Evolutionary conservation across 2,797 vertebrate genomes (phyloP), one percentile per base, ranked within the genome.

Genomic region (Chloroceryle amazona): DNA sequence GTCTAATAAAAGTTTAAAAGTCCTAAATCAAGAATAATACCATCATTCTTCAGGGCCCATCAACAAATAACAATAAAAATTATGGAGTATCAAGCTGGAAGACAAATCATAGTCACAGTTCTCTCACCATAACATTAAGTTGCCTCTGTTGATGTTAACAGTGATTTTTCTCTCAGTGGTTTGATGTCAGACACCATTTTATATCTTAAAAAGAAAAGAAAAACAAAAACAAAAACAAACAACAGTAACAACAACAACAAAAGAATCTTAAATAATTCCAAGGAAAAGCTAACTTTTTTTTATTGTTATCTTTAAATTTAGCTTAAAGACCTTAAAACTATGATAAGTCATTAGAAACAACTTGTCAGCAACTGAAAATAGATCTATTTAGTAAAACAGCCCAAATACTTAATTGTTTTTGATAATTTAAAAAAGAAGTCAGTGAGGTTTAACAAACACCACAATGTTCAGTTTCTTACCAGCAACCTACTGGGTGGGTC

Each of bases 301-400:
- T 61, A n/a, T 70, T 6, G 60, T 3, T 93, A 17, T 92, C 26
- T 49, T 95, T 81, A 94, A 91, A 20, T 90, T 81, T 89, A 93
- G 15, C 49, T 90, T 91, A 91, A 80, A 46, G 28, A 63, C 5
- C 9, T 61, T 44, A 51, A 37, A 58, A 81, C 35, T 90, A 31
- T 47, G 52, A 49, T 19, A 15, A 78, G 13, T 57, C 52, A 74
- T 93, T 92, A 88, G 31, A 81, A 93, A 37, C 3, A 88, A 61
- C 3, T 3, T 18, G 11, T 42, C 63, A 86, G n/a, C 16, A 65
- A 76, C 28, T 78, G 17, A 65, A 94, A 97, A 96, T 35, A 5
- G 11, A n/a, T 57, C 75, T 3, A 39, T 52, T 79, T 17, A 4
- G 22, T 26, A 86, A 15, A 41, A 33, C 9, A 26, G 1, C 65